phyloP scores from a whole-genome alignment of 53 echinoderm and acorn worm species.

The Echinometra lucunter region DNA sequence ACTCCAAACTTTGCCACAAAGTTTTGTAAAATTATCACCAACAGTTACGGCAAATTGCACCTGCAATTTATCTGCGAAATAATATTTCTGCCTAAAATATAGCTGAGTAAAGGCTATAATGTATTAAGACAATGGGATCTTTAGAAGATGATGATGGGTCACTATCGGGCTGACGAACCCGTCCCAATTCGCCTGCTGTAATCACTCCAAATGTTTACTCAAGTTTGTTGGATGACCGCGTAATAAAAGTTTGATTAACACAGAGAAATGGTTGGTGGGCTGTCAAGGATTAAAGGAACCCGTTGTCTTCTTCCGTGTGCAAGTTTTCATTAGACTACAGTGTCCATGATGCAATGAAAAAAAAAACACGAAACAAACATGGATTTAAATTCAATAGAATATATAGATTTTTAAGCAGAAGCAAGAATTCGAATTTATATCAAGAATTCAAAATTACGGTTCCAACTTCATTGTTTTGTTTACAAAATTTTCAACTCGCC shows the following conservation, averaged over 20 bases:
- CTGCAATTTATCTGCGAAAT: background rate
- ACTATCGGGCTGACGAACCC: background rate
- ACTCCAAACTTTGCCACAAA: background rate
- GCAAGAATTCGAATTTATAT: too few species aligned
- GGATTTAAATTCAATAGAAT: too few species aligned
- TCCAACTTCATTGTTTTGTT: too few species aligned
- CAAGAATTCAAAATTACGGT: too few species aligned
- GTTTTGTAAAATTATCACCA: background rate
- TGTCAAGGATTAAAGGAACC: background rate
- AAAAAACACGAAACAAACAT: too few species aligned
- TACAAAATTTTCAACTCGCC: too few species aligned
- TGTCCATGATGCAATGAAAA: too few species aligned
- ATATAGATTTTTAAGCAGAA: too few species aligned
- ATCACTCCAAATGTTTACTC: constrained; percentile 23
- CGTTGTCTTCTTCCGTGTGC: too few species aligned
- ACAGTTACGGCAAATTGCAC: background rate
- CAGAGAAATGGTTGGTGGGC: background rate
- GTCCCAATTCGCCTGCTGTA: background rate
- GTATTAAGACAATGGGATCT: background rate
- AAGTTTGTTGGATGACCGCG: background rate
- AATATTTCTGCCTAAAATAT: background rate
- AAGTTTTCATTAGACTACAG: too few species aligned
- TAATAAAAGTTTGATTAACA: constrained; percentile 27
- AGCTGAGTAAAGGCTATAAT: background rate
- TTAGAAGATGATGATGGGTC: background rate